Evolutionary conservation across 35 echinoderm and acorn worm species (phyloP).

Genomic region (Holothuria glaberrima): DNA sequence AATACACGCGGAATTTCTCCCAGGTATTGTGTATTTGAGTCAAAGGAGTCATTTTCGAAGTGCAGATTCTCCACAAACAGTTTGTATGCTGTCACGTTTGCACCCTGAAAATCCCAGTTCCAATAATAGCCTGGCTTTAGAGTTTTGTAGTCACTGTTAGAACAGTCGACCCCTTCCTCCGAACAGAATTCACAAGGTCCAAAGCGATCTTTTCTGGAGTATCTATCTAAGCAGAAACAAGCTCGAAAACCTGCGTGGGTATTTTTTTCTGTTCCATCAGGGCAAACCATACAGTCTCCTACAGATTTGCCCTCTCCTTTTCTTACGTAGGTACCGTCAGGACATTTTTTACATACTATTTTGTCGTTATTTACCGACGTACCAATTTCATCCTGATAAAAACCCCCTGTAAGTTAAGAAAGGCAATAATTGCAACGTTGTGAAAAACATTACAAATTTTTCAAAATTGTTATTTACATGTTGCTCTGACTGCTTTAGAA

Average conservation of each 20-base stretch:
- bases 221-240: conserved; percentile 32
- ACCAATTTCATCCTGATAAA: conserved; percentile 41
- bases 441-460: too few relatives aligned
- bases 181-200: not conserved
- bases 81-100: not conserved
- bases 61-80: not conserved
- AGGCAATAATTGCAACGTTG: not conserved
- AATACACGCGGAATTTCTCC: not conserved
- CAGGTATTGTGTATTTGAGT: not conserved
- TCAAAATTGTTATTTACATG: too few relatives aligned
- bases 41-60: not conserved
- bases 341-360: not conserved
- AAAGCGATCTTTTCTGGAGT: conserved; percentile 11
- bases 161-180: not conserved
- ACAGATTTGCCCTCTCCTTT: not conserved
- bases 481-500: too few relatives aligned
- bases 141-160: not conserved
- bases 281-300: conserved; percentile 8
- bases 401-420: not conserved
- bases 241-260: conserved; percentile 26
- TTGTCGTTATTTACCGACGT: not conserved
- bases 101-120: not conserved
- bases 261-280: conserved; percentile 15
- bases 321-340: not conserved
- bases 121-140: not conserved